A percentile compares a stretch with the other conserved stretches of the same genome.
Conservation (phyloP, 2,113 vertebrate species). For the Eubucco bourcierii region DNA sequence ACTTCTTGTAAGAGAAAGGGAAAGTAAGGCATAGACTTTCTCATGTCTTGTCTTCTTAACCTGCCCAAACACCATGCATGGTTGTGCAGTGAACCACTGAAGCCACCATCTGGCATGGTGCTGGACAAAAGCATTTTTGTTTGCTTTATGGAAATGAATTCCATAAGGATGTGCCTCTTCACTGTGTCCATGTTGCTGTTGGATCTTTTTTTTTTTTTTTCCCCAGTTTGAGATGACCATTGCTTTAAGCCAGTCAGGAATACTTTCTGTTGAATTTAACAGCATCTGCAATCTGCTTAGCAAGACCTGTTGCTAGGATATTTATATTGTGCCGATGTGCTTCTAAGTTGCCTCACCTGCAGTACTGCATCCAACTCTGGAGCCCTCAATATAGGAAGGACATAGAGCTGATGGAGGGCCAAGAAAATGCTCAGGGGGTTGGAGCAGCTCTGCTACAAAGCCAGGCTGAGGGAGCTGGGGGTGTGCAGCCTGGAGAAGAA, state of each 20-base stretch:
- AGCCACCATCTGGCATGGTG: background rate
- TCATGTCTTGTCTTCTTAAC: background rate
- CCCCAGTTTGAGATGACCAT: background rate
- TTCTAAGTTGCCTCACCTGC: background rate
- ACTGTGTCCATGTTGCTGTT: background rate
- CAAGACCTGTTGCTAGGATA: background rate
- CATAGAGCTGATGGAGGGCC: too few species aligned
- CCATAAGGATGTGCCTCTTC: background rate
- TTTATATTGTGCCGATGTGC: background rate
- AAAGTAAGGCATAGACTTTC: background rate
- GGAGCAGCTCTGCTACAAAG: too few species aligned
- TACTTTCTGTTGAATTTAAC: background rate
- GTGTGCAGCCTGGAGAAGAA: too few species aligned
- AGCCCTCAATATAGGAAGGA: too few species aligned
- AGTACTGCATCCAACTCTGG: too few species aligned
- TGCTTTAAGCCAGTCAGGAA: background rate
- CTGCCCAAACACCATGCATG: background rate
- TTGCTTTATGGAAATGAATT: background rate
- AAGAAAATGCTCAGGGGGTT: too few species aligned
- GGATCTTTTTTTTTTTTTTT: background rate
- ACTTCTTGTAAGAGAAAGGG: background rate
- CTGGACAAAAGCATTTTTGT: background rate
- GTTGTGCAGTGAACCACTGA: background rate
- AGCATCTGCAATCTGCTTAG: background rate
- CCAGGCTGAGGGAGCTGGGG: too few species aligned